Evolutionary conservation across 2,888 invertebrate genomes (phyloP).

Genomic region (Papilio gigon): DNA sequence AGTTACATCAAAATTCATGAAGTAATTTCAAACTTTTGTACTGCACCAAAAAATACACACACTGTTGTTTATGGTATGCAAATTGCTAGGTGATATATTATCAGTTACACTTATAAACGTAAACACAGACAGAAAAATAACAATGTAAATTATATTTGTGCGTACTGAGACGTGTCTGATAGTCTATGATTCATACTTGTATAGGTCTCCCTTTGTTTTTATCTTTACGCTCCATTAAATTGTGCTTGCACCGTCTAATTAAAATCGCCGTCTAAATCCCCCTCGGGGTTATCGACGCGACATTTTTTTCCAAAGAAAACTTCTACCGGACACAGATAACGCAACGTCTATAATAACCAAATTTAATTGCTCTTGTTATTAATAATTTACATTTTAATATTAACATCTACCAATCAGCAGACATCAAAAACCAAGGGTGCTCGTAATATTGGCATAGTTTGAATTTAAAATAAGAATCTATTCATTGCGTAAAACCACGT

Average conservation of each 20-base stretch:
- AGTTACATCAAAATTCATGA: conserved; percentile 9
- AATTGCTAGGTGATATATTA: not conserved
- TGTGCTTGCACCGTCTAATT: conserved; percentile 69
- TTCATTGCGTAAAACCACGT: too few species aligned
- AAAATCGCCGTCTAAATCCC: conserved; percentile 72
- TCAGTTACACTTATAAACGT: not conserved
- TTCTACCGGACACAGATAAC: conserved; percentile 42
- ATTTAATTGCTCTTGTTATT: too few species aligned
- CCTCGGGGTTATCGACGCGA: conserved; percentile 57
- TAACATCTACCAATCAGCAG: too few species aligned
- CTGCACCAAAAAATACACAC: not conserved
- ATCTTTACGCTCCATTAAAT: conserved; percentile 72
- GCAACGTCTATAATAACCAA: conserved; percentile 6
- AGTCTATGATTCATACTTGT: conserved; percentile 51
- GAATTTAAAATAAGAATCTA: too few species aligned
- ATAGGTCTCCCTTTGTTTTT: conserved; percentile 65
- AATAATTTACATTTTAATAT: too few species aligned
- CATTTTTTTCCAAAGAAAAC: conserved; percentile 55
- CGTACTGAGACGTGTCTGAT: not conserved
- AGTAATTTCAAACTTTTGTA: conserved; percentile 11
- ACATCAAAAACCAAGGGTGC: too few species aligned
- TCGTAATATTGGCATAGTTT: too few species aligned
- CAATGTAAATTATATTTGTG: not conserved
- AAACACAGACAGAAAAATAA: not conserved
- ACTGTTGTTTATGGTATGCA: not conserved